A percentile compares a stretch with the other conserved stretches of the same genome.
Conservation (phyloP, 2,888 invertebrate species). For the Lysandra bellargus region DNA sequence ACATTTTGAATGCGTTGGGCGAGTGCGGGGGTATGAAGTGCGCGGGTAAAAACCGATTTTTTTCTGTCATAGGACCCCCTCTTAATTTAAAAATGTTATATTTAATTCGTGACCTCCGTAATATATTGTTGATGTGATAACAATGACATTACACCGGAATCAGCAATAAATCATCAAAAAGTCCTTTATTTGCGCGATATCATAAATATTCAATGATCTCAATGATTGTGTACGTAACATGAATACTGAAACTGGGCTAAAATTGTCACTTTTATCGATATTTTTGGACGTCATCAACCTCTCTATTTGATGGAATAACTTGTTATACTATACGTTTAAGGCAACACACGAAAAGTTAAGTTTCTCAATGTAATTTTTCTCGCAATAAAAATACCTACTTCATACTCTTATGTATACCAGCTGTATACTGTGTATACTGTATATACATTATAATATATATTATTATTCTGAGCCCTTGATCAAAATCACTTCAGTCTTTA, state of each 20-base stretch:
- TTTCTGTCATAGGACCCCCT: too few relatives aligned
- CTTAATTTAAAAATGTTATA: neutral
- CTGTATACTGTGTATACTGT: too few relatives aligned
- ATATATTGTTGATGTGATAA: neutral
- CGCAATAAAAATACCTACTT: too few relatives aligned
- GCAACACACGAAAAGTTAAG: neutral
- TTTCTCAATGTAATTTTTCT: too few relatives aligned
- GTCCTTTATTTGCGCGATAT: slow-evolving; percentile 1
- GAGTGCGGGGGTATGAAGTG: too few relatives aligned
- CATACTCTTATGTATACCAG: too few relatives aligned
- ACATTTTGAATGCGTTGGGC: too few relatives aligned
- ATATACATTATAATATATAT: too few relatives aligned
- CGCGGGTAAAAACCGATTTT: too few relatives aligned
- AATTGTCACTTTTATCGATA: neutral
- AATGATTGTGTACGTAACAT: neutral
- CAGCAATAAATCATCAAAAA: neutral
- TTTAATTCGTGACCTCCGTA: neutral
- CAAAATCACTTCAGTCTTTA: too few relatives aligned
- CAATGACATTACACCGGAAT: neutral
- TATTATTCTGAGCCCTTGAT: too few relatives aligned
- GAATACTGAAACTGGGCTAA: neutral
- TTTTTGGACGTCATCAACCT: neutral
- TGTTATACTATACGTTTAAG: neutral
- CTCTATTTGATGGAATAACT: neutral
- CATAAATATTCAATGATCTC: slow-evolving; percentile 10